These are phyloP conservation scores for Pogona vitticeps DNA, from an alignment of 2,113 vertebrate species.

Conservation along the genomic window DNA sequence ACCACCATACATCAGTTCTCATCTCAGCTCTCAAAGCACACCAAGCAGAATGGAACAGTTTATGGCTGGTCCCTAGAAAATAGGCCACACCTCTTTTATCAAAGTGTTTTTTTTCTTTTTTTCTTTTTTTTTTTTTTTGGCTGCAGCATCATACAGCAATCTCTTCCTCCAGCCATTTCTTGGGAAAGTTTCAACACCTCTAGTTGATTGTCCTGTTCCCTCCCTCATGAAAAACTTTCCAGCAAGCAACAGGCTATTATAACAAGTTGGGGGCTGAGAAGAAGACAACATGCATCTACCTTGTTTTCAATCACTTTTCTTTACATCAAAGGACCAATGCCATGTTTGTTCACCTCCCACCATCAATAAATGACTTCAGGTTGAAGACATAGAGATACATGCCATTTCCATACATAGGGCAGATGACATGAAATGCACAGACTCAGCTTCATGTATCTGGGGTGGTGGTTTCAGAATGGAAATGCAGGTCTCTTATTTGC, in stretches of 20 bases:
- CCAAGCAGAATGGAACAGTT: background rate
- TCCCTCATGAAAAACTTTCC: no score
- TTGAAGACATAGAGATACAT: background rate
- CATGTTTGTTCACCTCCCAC: background rate
- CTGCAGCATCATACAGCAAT: background rate
- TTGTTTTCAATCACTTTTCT: background rate
- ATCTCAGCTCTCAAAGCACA: background rate
- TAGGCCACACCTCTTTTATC: background rate
- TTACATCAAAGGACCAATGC: background rate
- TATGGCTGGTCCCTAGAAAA: background rate
- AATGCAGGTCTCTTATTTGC: background rate
- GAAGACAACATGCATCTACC: background rate
- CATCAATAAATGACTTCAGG: background rate
- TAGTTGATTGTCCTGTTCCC: no score
- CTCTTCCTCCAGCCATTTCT: no score
- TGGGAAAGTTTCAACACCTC: no score
- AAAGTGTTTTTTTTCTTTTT: no score
- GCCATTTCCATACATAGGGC: background rate
- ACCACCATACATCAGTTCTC: background rate
- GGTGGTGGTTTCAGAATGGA: background rate
- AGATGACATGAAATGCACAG: background rate
- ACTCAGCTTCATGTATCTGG: background rate
- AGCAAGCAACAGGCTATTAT: no score
- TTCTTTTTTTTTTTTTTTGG: no score
- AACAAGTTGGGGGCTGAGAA: no score